Conservation (phyloP, 2,113 vertebrate genomes). For the Cyprinodon variegatus region DNA sequence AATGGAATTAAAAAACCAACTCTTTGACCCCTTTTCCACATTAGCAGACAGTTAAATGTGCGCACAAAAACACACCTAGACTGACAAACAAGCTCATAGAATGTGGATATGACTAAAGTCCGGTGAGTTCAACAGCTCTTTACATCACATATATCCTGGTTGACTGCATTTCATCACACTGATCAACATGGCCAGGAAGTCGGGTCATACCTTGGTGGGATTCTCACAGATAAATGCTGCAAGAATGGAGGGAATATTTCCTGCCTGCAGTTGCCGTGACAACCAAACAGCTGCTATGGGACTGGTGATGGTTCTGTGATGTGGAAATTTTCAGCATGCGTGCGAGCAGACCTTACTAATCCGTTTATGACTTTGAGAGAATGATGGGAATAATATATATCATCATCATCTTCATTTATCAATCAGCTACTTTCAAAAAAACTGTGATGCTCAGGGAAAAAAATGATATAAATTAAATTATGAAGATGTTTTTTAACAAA, state of each 20-base stretch:
- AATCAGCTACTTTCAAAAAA: background rate
- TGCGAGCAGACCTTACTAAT: slow-evolving; percentile 31
- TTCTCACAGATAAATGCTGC: slow-evolving; percentile 45
- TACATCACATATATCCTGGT: slow-evolving; percentile 59
- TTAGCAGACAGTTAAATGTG: background rate
- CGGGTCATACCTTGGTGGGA: slow-evolving; percentile 40
- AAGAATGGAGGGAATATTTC: slow-evolving; percentile 44
- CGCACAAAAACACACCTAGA: background rate
- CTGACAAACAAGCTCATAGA: slow-evolving; percentile 2
- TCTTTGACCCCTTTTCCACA: slow-evolving; percentile 44
- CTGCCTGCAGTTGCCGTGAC: slow-evolving; percentile 37
- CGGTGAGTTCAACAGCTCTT: slow-evolving; percentile 47
- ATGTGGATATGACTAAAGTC: slow-evolving; percentile 23
- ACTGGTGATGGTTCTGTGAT: slow-evolving; percentile 2
- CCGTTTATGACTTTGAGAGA: slow-evolving; percentile 25
- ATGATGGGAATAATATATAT: background rate
- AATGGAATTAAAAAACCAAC: slow-evolving; percentile 42
- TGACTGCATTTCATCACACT: slow-evolving; percentile 55
- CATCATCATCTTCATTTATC: background rate
- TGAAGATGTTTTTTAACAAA: background rate
- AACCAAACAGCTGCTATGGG: slow-evolving; percentile 38
- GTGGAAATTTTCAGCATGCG: slow-evolving; percentile 22
- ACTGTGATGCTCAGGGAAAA: background rate
- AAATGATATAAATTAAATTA: background rate
- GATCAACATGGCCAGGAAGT: slow-evolving; percentile 54